phyloP scores from a whole-genome alignment of 2,797 vertebrate species.

The Chelon auratus region DNA sequence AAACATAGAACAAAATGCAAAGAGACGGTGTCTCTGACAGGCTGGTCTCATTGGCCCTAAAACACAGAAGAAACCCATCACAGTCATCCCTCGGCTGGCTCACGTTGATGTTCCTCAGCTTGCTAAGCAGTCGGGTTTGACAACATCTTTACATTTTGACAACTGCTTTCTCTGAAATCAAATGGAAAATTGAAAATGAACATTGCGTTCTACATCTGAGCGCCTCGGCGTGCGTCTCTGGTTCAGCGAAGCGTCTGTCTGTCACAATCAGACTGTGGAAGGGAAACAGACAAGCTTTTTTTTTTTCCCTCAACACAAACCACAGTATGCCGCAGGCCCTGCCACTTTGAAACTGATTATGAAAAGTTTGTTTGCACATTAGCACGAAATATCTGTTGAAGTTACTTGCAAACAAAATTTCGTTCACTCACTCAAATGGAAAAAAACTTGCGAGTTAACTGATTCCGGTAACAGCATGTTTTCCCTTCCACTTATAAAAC shows the following conservation, averaged over 20 bases:
- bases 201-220: constrained; percentile 50
- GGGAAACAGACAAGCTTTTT: constrained; percentile 13
- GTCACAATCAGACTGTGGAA: constrained; percentile 36
- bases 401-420: not conserved
- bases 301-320: not conserved
- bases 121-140: constrained; percentile 51
- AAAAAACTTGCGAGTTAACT: not conserved
- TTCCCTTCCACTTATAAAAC: constrained; percentile 28
- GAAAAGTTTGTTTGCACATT: constrained; percentile 5
- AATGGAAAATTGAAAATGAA: constrained; percentile 70
- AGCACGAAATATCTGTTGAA: not conserved
- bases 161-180: constrained; percentile 52
- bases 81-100: constrained; percentile 31
- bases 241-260: constrained; percentile 43
- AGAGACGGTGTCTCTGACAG: constrained; percentile 42
- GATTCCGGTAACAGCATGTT: not conserved
- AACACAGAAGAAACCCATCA: constrained; percentile 49
- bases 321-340: not conserved
- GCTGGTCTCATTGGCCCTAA: constrained; percentile 50
- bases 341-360: not conserved
- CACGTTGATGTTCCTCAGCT: constrained; percentile 43
- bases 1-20: constrained; percentile 52
- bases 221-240: constrained; percentile 20
- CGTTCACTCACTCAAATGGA: not conserved
- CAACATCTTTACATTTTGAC: constrained; percentile 62